Evolutionary conservation across 2,113 vertebrate species (phyloP).

Genomic region (Atrichornis clamosus): DNA sequence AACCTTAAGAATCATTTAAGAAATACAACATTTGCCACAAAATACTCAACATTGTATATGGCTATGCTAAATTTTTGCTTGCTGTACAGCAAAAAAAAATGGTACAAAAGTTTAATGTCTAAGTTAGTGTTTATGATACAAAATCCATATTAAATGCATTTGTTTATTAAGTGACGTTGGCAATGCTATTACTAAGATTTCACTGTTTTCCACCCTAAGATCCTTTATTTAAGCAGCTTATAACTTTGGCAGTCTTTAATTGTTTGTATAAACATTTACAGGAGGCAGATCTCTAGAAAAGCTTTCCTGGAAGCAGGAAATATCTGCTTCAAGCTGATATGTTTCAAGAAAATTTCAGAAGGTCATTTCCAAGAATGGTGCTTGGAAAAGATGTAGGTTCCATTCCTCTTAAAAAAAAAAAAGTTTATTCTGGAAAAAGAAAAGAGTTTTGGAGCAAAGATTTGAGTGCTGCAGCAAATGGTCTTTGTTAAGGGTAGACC

Average conservation of each 20-base stretch:
- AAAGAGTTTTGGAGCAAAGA: not conserved
- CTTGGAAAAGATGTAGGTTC: not conserved
- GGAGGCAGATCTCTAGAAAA: constrained; percentile 29
- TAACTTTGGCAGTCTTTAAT: not conserved
- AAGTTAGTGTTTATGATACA: not conserved
- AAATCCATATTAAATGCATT: not conserved
- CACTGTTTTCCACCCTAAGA: not conserved
- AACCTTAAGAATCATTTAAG: not conserved
- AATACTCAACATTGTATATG: not conserved
- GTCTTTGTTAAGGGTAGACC: not conserved
- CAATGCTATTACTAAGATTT: not conserved
- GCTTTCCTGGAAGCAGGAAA: constrained; percentile 48
- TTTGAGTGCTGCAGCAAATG: not conserved
- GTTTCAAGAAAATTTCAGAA: constrained; percentile 25
- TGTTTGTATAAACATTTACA: constrained; percentile 20
- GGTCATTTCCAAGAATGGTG: not conserved
- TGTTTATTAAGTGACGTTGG: not conserved
- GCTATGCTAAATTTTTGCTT: not conserved
- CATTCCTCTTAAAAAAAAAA: not conserved
- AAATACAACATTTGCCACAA: not conserved
- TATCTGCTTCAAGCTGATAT: constrained; percentile 28
- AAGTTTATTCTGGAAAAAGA: not conserved
- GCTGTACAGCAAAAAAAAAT: not conserved
- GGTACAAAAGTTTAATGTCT: not conserved
- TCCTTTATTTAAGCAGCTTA: not conserved